Evolutionary conservation across 2,113 vertebrate species (phyloP), one percentile per base, ranked within the genome.

Genomic region (Tinamus guttatus): DNA sequence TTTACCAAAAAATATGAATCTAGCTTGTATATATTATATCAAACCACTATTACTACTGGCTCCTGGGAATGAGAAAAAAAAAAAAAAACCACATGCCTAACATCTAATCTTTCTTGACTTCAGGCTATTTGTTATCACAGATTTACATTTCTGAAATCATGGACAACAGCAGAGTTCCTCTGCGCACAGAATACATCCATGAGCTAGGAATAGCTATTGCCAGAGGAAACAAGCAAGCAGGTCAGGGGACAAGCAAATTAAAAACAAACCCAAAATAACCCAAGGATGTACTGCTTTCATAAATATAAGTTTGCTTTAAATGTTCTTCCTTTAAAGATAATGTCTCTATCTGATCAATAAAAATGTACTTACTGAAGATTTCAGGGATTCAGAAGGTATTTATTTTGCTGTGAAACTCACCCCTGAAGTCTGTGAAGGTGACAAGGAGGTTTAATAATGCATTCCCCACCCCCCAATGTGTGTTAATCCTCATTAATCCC

Each of bases 181-280:
- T 86, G 47, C 63, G n/a, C 74, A 77, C n/a, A 60, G 71, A 84
- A 59, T 49, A 60, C 49, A 28, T 80, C 91, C 70, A 14, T 59
- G 49, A 40, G 24, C 86, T 81, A 80, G 80, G 87, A 96, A 79
- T 92, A 92, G 77, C 85, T 87, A 77, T 79, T 83, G 69, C 80
- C 88, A 94, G 88, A 97, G 92, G 96, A 95, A 96, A 95, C 77
- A 94, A 95, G 93, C 80, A 70, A 82, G 90, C 69, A 70, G 90
- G 85, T 90, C 87, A 92, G 78, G 84, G 89, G 93, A 94, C 89
- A 94, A 90, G 47, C 36, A 95, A 95, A 95, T 93, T 89, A 83
- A 94, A 96, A 95, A 93, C 92, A 97, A 95, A 79, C 85, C 65
- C 73, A 89, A 96, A 97, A 96, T 97, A 96, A 95, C 90, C 49